Evolutionary conservation across 2,113 vertebrate species (phyloP).

Genomic region (Nettapus auritus): DNA sequence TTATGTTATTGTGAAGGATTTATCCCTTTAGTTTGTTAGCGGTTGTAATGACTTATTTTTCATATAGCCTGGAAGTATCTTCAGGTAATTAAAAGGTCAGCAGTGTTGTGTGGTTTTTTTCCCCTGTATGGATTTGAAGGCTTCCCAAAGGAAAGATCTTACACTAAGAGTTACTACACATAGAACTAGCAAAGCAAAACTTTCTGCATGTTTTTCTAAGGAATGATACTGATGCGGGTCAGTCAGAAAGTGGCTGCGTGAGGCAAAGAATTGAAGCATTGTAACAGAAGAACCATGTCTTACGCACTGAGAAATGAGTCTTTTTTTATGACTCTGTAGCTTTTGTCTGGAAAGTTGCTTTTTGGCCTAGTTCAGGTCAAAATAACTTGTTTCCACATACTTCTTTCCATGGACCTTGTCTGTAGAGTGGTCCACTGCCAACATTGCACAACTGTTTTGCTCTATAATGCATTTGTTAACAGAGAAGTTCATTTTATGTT

Average conservation of each 20-base stretch:
- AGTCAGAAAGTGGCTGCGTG: background rate
- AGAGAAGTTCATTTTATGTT: background rate
- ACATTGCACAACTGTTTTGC: background rate
- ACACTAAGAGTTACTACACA: background rate
- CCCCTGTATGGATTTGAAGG: background rate
- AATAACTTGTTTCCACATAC: background rate
- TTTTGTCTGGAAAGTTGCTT: background rate
- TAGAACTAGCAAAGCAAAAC: background rate
- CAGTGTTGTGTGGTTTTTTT: background rate
- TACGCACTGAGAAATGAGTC: background rate
- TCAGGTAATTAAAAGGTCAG: background rate
- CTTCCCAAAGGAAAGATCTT: background rate
- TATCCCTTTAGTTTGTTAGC: background rate
- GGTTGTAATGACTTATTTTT: background rate
- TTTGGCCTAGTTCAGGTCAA: background rate
- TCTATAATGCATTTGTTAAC: background rate
- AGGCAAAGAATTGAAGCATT: background rate
- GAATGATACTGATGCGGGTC: background rate
- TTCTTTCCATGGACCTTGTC: background rate
- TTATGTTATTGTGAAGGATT: background rate
- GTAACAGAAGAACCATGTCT: background rate
- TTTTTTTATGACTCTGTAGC: background rate
- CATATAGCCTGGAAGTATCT: background rate
- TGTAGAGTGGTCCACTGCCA: background rate
- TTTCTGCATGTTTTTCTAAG: background rate